Evolutionary conservation across 2,888 invertebrate species (phyloP).

Genomic region (Rhabditoides inermis): DNA sequence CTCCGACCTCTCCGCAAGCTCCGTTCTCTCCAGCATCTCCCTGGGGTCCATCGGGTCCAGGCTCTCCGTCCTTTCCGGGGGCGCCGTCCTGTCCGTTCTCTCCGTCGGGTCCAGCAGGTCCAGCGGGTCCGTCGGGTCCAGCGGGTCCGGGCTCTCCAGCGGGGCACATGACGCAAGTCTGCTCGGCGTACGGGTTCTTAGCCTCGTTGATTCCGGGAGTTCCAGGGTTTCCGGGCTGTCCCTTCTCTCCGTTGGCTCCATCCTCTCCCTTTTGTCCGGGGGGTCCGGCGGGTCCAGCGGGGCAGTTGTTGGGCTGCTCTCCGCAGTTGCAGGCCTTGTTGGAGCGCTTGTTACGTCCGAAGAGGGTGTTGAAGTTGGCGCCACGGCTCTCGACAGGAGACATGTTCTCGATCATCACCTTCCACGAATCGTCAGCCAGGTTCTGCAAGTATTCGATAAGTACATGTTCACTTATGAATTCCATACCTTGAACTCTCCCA

Average conservation of each 20-base stretch:
- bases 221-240: conserved; percentile 19
- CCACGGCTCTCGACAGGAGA: too few relatives aligned
- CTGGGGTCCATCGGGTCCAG: conserved; percentile 13
- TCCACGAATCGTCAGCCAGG: conserved; percentile 23
- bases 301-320: conserved; percentile 20
- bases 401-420: conserved; percentile 3
- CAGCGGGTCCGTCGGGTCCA: conserved; percentile 14
- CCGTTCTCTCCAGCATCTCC: conserved; percentile 19
- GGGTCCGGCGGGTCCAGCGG: conserved; percentile 31
- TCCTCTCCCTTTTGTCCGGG: conserved; percentile 25
- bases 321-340: conserved; percentile 15
- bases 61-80: conserved; percentile 22
- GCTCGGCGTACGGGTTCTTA: neutral
- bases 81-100: conserved; percentile 18
- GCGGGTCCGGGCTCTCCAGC: conserved; percentile 6
- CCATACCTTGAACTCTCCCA: conserved; percentile 26
- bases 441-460: conserved; percentile 13
- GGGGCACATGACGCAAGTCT: conserved; percentile 27
- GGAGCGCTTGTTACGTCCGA: conserved; percentile 2
- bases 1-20: conserved; percentile 17
- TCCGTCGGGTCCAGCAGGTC: conserved; percentile 13
- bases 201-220: conserved; percentile 8
- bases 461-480: too few relatives aligned
- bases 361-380: neutral
- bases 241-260: conserved; percentile 21